These are phyloP conservation scores for Caenorhabditis virilis DNA, from an alignment of 2,888 invertebrate genomes.

Conservation along the genomic window DNA sequence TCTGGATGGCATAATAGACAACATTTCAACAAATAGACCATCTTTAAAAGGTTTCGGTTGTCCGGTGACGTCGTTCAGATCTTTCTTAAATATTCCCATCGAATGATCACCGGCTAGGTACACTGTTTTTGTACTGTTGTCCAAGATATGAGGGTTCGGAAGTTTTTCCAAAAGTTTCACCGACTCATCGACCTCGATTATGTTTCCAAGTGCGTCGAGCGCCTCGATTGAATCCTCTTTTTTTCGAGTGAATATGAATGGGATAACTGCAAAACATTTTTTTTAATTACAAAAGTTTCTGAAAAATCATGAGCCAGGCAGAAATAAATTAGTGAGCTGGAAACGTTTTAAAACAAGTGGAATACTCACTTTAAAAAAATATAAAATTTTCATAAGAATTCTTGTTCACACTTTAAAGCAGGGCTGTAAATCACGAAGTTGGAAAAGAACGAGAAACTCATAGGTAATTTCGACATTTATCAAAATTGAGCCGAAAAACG, in stretches of 20 bases:
- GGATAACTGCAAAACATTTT: constrained; percentile 17
- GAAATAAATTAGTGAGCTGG: background rate
- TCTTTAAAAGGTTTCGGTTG: constrained; percentile 30
- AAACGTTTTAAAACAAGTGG: too few species aligned
- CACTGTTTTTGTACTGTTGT: constrained; percentile 36
- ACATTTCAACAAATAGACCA: constrained; percentile 30
- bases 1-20: constrained; percentile 37
- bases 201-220: constrained; percentile 20
- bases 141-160: constrained; percentile 21
- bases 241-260: constrained; percentile 25
- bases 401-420: too few species aligned
- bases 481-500: too few species aligned
- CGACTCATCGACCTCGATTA: constrained; percentile 10
- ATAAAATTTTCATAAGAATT: too few species aligned
- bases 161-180: constrained; percentile 23
- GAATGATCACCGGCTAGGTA: constrained; percentile 38
- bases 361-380: too few species aligned
- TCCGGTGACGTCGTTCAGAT: constrained; percentile 16
- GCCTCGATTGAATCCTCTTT: constrained; percentile 20
- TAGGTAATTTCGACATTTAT: too few species aligned
- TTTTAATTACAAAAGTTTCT: background rate
- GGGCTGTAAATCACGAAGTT: too few species aligned
- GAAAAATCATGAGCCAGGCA: background rate
- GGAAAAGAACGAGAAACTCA: too few species aligned
- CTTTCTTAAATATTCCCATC: constrained; percentile 40